A percentile compares a stretch with the other conserved stretches of the same genome.
phyloP scores from a whole-genome alignment of 2,888 invertebrate species.

The Strigamia crassipes region DNA sequence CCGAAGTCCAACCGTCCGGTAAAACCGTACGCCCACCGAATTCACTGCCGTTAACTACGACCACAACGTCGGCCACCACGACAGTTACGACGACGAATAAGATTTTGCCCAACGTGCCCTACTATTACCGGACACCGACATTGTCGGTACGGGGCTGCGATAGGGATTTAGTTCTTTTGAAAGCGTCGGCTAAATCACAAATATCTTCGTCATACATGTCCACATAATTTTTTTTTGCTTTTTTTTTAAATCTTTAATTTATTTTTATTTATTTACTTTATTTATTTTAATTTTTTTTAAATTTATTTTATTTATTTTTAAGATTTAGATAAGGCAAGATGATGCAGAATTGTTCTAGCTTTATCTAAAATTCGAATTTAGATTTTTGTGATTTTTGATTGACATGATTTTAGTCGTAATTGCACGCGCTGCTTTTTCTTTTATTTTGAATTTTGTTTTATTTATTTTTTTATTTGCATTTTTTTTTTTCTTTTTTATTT shows the following conservation, averaged over 20 bases:
- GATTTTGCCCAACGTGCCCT: slow-evolving; percentile 48
- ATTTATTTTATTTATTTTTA: not conserved
- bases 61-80: slow-evolving; percentile 47
- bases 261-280: not conserved
- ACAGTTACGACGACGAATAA: slow-evolving; percentile 45
- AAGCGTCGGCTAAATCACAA: slow-evolving; percentile 28
- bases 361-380: not conserved
- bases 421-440: slow-evolving; percentile 14
- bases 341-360: not conserved
- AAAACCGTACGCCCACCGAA: slow-evolving; percentile 32
- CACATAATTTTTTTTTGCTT: not conserved
- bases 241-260: not conserved
- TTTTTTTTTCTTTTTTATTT: not conserved
- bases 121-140: slow-evolving; percentile 50
- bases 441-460: slow-evolving; percentile 44
- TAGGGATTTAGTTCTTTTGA: not conserved
- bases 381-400: slow-evolving; percentile 3
- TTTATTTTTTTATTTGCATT: slow-evolving; percentile 46
- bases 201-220: not conserved
- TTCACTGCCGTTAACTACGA: slow-evolving; percentile 46
- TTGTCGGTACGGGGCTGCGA: slow-evolving; percentile 48
- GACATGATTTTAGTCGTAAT: not conserved
- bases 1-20: slow-evolving; percentile 3
- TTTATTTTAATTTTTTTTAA: not conserved
- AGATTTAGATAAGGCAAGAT: too few relatives aligned